These are phyloP conservation scores for Cebidichthys violaceus DNA, from an alignment of 2,113 vertebrate genomes.

Conservation along the genomic window DNA sequence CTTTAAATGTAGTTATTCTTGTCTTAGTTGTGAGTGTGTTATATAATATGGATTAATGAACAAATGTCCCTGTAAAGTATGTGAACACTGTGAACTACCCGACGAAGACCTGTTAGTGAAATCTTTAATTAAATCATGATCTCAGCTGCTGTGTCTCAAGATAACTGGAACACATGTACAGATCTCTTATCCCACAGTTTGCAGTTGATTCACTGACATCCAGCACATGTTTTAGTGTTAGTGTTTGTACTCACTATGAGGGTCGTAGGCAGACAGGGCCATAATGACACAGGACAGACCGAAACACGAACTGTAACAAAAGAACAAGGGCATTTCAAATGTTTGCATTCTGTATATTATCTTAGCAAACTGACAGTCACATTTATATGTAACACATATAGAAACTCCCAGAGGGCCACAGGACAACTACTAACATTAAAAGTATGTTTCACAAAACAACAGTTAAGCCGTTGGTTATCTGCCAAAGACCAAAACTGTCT, in stretches of 20 bases:
- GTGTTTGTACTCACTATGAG: slow-evolving; percentile 79
- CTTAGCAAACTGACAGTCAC: not conserved
- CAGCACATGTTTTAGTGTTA: not conserved
- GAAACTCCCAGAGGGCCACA: not conserved
- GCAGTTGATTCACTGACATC: not conserved
- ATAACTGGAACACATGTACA: not conserved
- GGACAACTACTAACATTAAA: not conserved
- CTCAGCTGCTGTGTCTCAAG: not conserved
- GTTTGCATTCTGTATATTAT: not conserved
- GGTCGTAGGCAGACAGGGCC: slow-evolving; percentile 84
- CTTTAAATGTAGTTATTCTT: not conserved
- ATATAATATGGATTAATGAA: not conserved
- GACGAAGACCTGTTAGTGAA: not conserved
- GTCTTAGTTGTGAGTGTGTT: not conserved
- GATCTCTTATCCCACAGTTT: not conserved
- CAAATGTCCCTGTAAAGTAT: not conserved
- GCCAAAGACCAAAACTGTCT: not conserved
- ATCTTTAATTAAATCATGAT: not conserved
- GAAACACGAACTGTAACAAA: slow-evolving; percentile 84
- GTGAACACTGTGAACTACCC: not conserved
- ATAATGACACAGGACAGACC: slow-evolving; percentile 88
- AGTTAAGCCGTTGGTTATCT: not conserved
- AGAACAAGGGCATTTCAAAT: not conserved
- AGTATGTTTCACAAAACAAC: not conserved
- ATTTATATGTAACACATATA: not conserved